Evolutionary conservation across 2,888 invertebrate genomes (phyloP), one percentile per base, ranked within the genome.

Genomic region (Tetropium fuscum): DNA sequence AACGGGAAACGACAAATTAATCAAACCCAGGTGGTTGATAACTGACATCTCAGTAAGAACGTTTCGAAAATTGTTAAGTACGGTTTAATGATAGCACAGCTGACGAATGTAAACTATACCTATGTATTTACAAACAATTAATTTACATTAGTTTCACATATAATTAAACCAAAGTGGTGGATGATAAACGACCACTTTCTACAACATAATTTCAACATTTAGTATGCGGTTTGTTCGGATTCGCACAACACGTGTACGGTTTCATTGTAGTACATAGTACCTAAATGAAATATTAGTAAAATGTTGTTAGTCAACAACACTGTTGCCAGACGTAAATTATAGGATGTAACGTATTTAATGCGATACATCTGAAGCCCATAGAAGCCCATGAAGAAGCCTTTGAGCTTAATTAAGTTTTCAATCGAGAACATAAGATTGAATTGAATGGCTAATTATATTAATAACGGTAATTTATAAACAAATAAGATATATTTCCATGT

Each of bases 261-360:
- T 34, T 40, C 18, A 27, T 51, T 38, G 11, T 38, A 40, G 18
- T 51, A n/a, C n/a, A n/a, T n/a, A n/a, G n/a, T n/a, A n/a, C n/a
- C n/a, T n/a, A 51, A 22, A 51, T 51, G 51, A 51, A 40, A 51
- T 51, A 51, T 51, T 18, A 40, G 40, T n/a, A 30, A 51, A 51
- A 51, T 25, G 19, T 34, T 20, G 38, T 27, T 40, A 20, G 40
- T 36, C 40, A 40, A 8, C 34, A 7, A 38, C 40, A 3, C 16
- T 16, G 27, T 51, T 38, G 27, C 27, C 15, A 48, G 10, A 36
- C 10, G 15, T n/a, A 36, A 48, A 15, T 38, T 48, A 22, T 11
- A 20, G 19, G 2, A 25, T 13, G 6, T 3, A 30, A 27, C 16
- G 3, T 27, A 16, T 15, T 30, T 27, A 44, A 44, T 44, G n/a